Conservation (phyloP, 2,113 vertebrate species). For the Cyrtonyx montezumae region DNA sequence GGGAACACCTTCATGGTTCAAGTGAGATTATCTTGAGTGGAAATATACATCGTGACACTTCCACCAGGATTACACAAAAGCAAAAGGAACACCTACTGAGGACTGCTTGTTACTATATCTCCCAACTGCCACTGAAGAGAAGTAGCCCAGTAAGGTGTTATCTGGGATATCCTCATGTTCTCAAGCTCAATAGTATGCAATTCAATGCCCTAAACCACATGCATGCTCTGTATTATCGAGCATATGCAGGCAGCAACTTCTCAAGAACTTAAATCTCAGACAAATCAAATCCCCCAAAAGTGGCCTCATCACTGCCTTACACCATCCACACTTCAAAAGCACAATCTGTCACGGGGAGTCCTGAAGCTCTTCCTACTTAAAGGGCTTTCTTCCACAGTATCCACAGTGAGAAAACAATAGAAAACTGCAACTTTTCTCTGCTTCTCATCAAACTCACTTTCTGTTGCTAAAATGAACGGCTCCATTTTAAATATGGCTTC, state of each 20-base stretch:
- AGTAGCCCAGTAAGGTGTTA: neutral
- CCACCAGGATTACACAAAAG: neutral
- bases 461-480: neutral
- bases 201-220: neutral
- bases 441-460: accelerated
- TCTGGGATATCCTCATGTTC: accelerated
- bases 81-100: neutral
- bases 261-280: neutral
- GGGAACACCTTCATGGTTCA: neutral
- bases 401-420: neutral
- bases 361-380: neutral
- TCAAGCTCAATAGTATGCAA: neutral
- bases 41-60: neutral
- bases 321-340: neutral
- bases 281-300: neutral
- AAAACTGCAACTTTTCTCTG: neutral
- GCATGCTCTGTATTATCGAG: neutral
- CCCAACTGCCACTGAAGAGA: neutral
- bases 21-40: neutral
- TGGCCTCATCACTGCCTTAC: neutral
- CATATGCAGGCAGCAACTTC: neutral
- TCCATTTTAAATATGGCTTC: neutral
- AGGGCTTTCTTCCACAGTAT: neutral
- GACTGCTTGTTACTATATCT: neutral
- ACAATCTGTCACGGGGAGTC: neutral